These are phyloP conservation scores for Hydrochoerus hydrochaeris DNA, from an alignment of 2,113 vertebrate species.

Conservation along the genomic window DNA sequence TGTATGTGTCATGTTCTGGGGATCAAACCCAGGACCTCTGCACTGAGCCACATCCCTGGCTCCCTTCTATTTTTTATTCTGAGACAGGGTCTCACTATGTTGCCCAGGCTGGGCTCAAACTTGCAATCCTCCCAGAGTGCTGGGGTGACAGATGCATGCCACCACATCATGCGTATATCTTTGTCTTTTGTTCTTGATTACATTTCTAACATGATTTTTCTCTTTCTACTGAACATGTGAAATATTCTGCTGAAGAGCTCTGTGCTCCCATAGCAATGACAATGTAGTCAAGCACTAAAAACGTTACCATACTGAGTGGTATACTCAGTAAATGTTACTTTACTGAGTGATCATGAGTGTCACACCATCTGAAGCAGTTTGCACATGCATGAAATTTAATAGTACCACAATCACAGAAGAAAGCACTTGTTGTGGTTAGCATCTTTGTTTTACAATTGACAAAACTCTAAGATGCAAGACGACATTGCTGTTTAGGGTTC, in stretches of 20 bases:
- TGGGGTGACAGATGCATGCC: background rate
- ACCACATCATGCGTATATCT: background rate
- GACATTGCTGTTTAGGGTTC: too few relatives aligned
- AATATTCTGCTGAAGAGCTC: background rate
- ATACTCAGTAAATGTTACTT: too few relatives aligned
- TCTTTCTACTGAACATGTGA: background rate
- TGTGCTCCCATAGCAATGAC: background rate
- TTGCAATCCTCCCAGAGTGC: background rate
- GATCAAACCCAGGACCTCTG: background rate
- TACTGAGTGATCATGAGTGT: rapidly evolving
- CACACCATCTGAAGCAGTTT: background rate
- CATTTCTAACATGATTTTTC: background rate
- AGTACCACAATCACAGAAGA: background rate
- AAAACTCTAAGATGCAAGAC: background rate
- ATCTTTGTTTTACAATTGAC: background rate
- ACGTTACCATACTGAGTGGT: background rate
- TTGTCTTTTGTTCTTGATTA: background rate
- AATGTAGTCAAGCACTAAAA: background rate
- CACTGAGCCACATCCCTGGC: background rate
- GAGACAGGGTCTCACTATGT: background rate
- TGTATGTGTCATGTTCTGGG: background rate
- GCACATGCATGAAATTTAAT: background rate
- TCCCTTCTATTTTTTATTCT: background rate
- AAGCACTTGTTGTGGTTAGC: too few relatives aligned
- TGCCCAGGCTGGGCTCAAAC: background rate